Conservation (phyloP, 2,888 invertebrate species). For the Thereva nobilitata region DNA sequence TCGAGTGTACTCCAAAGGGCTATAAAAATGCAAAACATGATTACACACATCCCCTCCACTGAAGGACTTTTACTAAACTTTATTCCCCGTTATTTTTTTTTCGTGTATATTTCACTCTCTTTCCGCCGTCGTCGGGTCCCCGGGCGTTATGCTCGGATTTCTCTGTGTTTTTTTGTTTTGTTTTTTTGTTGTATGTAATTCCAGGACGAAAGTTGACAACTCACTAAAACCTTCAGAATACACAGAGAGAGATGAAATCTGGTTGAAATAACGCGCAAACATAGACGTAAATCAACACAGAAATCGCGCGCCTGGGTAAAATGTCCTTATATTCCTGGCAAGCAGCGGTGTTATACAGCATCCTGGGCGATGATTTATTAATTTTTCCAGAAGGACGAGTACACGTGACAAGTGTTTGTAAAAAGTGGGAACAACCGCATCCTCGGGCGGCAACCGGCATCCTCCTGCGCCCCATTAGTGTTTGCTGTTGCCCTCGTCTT, state of each 20-base stretch:
- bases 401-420: constrained; percentile 27
- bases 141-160: no score
- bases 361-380: constrained; percentile 17
- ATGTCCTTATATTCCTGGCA: constrained; percentile 1
- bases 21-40: constrained; percentile 38
- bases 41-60: constrained; percentile 27
- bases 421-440: constrained; percentile 3
- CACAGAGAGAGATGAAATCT: not conserved
- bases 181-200: not conserved
- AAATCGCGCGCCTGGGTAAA: not conserved
- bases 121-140: no score
- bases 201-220: not conserved
- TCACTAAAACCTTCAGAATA: not conserved
- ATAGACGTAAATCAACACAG: constrained; percentile 14
- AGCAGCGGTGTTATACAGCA: not conserved
- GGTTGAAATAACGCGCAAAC: not conserved
- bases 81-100: no score
- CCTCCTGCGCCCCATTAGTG: no score
- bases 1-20: constrained; percentile 31
- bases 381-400: constrained; percentile 7
- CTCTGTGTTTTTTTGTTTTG: not conserved
- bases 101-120: no score
- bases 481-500: no score
- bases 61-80: constrained; percentile 10
- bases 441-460: not conserved